Percentiles rank a stretch among this genome's conserved stretches.
Conservation (phyloP, 2,113 vertebrate genomes). For the Scytalopus superciliaris region DNA sequence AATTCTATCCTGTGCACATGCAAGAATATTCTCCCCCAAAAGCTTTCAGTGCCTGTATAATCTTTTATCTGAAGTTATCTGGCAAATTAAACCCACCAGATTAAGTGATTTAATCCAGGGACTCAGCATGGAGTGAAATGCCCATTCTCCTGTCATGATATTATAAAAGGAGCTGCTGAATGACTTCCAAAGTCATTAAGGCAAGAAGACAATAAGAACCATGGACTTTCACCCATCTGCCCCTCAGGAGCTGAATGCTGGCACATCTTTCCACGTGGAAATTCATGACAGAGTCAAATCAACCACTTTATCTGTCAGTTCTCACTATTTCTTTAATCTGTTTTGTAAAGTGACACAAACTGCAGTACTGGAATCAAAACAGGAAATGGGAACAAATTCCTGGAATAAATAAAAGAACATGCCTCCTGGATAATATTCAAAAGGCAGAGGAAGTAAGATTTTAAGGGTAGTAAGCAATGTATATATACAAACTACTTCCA, state of each 20-base stretch:
- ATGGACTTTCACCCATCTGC: not conserved
- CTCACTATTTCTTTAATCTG: not conserved
- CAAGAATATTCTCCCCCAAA: not conserved
- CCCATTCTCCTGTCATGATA: not conserved
- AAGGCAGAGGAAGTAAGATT: not conserved
- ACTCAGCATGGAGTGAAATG: not conserved
- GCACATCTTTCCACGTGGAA: not conserved
- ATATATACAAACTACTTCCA: not conserved
- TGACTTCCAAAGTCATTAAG: not conserved
- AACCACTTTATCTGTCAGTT: not conserved
- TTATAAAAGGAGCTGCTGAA: not conserved
- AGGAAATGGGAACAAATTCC: constrained; percentile 43
- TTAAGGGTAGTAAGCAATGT: not conserved
- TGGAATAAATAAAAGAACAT: constrained; percentile 26
- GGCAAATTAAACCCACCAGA: not conserved
- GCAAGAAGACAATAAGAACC: not conserved
- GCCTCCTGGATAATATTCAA: not conserved
- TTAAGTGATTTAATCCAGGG: not conserved
- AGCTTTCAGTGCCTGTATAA: not conserved
- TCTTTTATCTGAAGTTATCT: not conserved
- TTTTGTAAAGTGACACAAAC: not conserved
- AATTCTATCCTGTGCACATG: accelerated
- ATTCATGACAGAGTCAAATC: not conserved
- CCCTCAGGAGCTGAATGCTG: accelerated
- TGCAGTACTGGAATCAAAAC: not conserved